Evolutionary conservation across 2,888 invertebrate genomes (phyloP).

Genomic region (Orchesellides sinensis): DNA sequence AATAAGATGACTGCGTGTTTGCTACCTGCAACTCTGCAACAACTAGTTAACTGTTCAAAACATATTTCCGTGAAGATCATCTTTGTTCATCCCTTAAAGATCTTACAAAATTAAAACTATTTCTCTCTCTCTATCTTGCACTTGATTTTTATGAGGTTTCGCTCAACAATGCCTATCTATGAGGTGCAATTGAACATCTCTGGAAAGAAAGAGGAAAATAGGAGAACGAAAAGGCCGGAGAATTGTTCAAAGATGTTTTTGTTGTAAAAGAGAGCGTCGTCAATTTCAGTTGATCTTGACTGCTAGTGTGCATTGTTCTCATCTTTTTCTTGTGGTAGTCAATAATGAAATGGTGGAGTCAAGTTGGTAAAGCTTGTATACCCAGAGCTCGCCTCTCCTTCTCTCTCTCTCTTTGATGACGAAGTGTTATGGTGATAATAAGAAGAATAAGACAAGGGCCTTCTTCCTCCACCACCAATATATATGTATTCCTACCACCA

Average conservation of each 20-base stretch:
- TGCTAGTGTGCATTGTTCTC: constrained; percentile 21
- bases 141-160: constrained; percentile 53
- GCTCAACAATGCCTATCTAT: constrained; percentile 35
- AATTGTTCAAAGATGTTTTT: constrained; percentile 25
- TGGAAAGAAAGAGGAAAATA: constrained; percentile 26
- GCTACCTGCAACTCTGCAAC: background rate
- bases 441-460: constrained; percentile 54
- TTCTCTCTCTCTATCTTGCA: constrained; percentile 41
- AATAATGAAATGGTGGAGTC: constrained; percentile 64
- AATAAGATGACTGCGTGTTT: background rate
- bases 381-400: constrained; percentile 32
- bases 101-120: constrained; percentile 42
- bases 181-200: constrained; percentile 44
- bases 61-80: background rate
- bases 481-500: background rate
- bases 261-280: constrained; percentile 39
- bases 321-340: constrained; percentile 50
- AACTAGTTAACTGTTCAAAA: background rate
- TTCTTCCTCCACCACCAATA: constrained; percentile 33
- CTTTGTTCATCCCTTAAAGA: constrained; percentile 19
- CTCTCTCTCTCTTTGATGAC: constrained; percentile 41
- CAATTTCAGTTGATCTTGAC: constrained; percentile 50
- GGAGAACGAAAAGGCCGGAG: constrained; percentile 35
- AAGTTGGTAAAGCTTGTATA: constrained; percentile 58
- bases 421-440: constrained; percentile 52